A percentile compares a stretch with the other conserved stretches of the same genome.
Evolutionary conservation across 2,113 vertebrate species (phyloP).

Genomic region (Daubentonia madagascariensis): DNA sequence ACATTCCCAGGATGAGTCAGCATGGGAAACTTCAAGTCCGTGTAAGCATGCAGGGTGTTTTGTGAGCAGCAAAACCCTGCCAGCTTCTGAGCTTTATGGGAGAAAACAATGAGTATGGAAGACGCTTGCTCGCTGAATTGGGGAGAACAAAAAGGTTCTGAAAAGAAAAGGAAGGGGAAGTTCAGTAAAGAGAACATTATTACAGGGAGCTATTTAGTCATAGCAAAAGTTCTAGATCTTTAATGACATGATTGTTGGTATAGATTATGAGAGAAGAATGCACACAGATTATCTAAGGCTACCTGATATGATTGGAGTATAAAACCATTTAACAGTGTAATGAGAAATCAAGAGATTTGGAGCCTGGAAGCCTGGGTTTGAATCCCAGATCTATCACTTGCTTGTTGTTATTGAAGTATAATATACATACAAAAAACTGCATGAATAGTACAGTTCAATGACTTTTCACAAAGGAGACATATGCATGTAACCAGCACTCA

Average conservation of each 20-base stretch:
- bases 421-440: not conserved
- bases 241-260: not conserved
- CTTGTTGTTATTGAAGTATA: not conserved
- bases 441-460: not conserved
- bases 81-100: not conserved
- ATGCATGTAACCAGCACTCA: not conserved
- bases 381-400: not conserved
- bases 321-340: not conserved
- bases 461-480: not conserved
- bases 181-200: not conserved
- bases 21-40: conserved; percentile 29
- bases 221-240: not conserved
- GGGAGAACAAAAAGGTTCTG: not conserved
- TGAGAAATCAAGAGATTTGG: not conserved
- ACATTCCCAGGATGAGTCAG: conserved; percentile 44
- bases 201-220: not conserved
- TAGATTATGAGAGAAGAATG: not conserved
- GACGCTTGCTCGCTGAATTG: not conserved
- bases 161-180: not conserved
- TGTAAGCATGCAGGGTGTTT: not conserved
- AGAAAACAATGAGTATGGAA: not conserved
- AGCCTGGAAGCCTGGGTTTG: not conserved
- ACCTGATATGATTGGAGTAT: not conserved
- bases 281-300: not conserved
- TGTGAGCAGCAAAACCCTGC: not conserved